These are phyloP conservation scores for Montipora cactus DNA, from an alignment of 64 coral and sea anemone species.

Conservation along the genomic window DNA sequence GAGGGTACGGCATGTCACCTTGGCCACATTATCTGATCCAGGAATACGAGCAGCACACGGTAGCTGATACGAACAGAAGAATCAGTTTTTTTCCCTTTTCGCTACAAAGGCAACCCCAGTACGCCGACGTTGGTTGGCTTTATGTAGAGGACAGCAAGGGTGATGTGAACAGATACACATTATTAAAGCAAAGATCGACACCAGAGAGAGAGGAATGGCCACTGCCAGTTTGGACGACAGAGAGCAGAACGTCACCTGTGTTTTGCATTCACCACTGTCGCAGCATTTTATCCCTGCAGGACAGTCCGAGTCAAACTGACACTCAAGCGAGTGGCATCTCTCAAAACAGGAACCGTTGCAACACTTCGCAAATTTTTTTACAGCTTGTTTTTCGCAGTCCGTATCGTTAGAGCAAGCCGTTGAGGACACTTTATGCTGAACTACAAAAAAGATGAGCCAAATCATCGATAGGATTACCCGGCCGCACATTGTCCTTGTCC, in stretches of 20 bases:
- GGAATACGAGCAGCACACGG: no score
- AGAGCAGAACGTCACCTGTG: neutral
- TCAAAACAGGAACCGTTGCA: slow-evolving; percentile 15
- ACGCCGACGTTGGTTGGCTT: neutral
- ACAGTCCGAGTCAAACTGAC: neutral
- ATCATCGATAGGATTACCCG: neutral
- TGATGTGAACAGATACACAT: neutral
- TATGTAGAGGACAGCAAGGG: slow-evolving; percentile 7
- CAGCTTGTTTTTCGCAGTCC: neutral
- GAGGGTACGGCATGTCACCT: no score
- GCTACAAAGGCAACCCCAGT: neutral
- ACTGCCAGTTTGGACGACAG: slow-evolving; percentile 27
- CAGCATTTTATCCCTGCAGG: neutral
- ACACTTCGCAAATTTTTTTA: neutral
- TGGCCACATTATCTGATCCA: no score
- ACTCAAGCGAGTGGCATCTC: neutral
- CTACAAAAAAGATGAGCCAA: neutral
- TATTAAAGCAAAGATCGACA: neutral
- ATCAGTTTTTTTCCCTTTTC: neutral
- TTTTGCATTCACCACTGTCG: slow-evolving; percentile 4
- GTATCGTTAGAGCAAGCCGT: neutral
- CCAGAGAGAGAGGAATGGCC: slow-evolving; percentile 20
- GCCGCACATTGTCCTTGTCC: neutral
- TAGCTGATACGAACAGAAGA: no score
- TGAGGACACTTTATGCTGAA: neutral